phyloP scores from a whole-genome alignment of 2,888 invertebrate genomes.

The Cephus pulcher region DNA sequence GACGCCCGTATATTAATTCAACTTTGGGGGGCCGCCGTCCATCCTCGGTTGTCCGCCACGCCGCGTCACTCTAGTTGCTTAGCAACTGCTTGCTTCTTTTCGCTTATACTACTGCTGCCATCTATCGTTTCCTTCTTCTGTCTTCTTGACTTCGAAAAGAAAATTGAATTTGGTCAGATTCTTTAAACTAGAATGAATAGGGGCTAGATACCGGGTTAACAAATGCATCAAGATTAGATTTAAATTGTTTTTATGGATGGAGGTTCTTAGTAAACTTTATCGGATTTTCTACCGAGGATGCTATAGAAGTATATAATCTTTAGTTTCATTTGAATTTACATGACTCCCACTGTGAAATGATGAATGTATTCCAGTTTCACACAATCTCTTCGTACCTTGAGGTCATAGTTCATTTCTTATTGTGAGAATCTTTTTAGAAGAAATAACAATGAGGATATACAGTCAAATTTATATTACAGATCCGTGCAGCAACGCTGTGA shows the following conservation, averaged over 20 bases:
- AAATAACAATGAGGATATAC: background rate
- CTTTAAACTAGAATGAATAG: background rate
- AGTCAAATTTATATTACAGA: background rate
- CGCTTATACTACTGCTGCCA: background rate
- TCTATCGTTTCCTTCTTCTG: background rate
- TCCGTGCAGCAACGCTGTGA: background rate
- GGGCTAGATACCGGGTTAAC: background rate
- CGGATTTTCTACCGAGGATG: background rate
- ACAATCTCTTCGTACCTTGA: background rate
- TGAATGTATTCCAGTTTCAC: background rate
- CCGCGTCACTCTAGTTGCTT: conserved; percentile 54
- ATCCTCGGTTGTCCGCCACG: conserved; percentile 22
- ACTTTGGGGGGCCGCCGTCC: conserved; percentile 48
- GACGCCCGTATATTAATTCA: conserved; percentile 57
- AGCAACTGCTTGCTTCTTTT: conserved; percentile 45
- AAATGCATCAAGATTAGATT: background rate
- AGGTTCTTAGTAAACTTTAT: background rate
- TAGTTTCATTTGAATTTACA: background rate
- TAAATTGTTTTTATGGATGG: background rate
- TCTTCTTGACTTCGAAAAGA: background rate
- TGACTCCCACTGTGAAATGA: background rate
- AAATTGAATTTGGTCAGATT: background rate
- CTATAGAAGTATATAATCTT: background rate
- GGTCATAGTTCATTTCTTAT: background rate
- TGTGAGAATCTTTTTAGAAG: background rate